These are phyloP conservation scores for Onychostruthus taczanowskii DNA, from an alignment of 2,113 vertebrate species.

Conservation along the genomic window DNA sequence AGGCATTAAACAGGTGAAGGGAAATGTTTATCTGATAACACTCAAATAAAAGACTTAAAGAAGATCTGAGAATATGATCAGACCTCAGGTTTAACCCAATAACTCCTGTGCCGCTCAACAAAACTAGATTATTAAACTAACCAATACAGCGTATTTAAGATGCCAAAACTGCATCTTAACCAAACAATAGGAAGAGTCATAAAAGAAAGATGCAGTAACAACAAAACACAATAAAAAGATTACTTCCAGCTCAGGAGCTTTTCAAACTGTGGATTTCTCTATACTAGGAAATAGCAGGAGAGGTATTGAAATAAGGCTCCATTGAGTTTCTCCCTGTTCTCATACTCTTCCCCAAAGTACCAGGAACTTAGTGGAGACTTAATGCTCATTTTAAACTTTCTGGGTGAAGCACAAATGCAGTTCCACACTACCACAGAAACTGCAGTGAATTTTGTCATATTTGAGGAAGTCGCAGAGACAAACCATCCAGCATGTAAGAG, in stretches of 20 bases:
- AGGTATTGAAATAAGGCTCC: not conserved
- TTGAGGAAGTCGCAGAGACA: not conserved
- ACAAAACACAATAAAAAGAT: not conserved
- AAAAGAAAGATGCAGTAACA: not conserved
- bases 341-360: not conserved
- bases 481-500: not conserved
- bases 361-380: not conserved
- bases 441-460: not conserved
- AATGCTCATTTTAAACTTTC: not conserved
- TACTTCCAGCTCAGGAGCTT: not conserved
- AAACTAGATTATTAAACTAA: not conserved
- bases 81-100: not conserved
- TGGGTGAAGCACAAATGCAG: not conserved
- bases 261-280: not conserved
- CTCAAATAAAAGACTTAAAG: not conserved
- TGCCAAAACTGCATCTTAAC: not conserved
- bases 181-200: not conserved
- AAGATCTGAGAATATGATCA: not conserved
- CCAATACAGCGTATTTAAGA: not conserved
- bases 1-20: not conserved
- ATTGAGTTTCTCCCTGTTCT: not conserved
- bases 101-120: not conserved
- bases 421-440: not conserved
- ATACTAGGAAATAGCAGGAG: not conserved
- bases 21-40: not conserved